phyloP scores from a whole-genome alignment of 1,140 invertebrate genomes.

The Aricia agestis region DNA sequence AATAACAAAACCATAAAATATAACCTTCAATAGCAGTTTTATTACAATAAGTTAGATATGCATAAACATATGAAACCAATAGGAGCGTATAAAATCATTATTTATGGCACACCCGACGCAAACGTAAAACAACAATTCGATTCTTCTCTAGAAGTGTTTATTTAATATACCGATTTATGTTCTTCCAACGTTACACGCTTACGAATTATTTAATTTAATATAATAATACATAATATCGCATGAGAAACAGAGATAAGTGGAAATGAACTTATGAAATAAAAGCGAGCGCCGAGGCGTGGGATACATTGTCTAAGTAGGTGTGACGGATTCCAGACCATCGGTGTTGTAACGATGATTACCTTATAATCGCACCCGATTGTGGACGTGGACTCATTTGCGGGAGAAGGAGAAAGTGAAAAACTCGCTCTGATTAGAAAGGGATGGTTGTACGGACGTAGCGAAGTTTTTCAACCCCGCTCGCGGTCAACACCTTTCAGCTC shows the following conservation, averaged over 20 bases:
- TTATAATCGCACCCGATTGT: conserved; percentile 51
- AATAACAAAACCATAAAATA: neutral
- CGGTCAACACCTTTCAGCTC: neutral
- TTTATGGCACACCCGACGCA: neutral
- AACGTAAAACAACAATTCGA: neutral
- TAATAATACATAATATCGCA: conserved; percentile 16
- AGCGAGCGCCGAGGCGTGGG: conserved; percentile 35
- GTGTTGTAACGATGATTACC: conserved; percentile 48
- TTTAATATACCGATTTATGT: neutral
- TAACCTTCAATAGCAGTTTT: neutral
- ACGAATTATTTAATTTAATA: conserved; percentile 3
- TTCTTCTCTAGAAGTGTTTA: neutral
- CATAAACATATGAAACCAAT: neutral
- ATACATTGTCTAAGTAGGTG: conserved; percentile 46
- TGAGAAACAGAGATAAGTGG: conserved; percentile 19
- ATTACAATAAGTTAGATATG: neutral
- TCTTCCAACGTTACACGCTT: neutral
- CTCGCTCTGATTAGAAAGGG: neutral
- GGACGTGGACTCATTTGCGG: conserved; percentile 22
- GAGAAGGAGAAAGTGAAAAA: conserved; percentile 6
- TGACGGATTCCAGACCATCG: conserved; percentile 40
- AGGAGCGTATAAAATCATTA: neutral
- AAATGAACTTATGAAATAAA: conserved; percentile 22
- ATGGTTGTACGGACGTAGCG: neutral
- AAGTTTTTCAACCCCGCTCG: neutral